Percentiles rank a stretch among this genome's conserved stretches.
These are phyloP conservation scores for Agelaius phoeniceus DNA, from an alignment of 2,113 vertebrate species.

Conservation along the genomic window DNA sequence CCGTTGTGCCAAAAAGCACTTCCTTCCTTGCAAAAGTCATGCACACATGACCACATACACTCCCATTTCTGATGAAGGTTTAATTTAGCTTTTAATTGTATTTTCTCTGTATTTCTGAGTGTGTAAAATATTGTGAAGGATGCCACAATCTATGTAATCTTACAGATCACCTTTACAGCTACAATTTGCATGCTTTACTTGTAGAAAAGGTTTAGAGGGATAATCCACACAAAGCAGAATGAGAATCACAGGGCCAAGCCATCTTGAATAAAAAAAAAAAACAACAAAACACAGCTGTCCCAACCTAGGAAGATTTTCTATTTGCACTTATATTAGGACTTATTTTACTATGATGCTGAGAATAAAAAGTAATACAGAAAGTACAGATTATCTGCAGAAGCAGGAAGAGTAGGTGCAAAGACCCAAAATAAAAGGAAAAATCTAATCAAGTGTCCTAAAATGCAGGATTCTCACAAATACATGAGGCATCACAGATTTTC, in stretches of 20 bases:
- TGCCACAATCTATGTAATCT: background rate
- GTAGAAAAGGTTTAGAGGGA: background rate
- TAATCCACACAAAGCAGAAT: background rate
- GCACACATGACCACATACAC: fast-evolving
- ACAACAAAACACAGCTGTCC: too few relatives aligned
- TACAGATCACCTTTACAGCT: background rate
- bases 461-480: background rate
- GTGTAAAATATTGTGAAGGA: background rate
- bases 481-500: background rate
- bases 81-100: background rate
- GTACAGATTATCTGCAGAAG: background rate
- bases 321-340: background rate
- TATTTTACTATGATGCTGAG: background rate
- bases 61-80: background rate
- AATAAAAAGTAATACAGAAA: slow-evolving; percentile 23
- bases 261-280: background rate
- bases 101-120: background rate
- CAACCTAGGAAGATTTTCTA: background rate
- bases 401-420: background rate
- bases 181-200: background rate
- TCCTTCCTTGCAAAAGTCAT: background rate
- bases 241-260: background rate
- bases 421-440: background rate
- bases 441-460: background rate
- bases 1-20: slow-evolving; percentile 22